Conservation (phyloP, 2,888 invertebrate genomes). For the Acleris laterana region DNA sequence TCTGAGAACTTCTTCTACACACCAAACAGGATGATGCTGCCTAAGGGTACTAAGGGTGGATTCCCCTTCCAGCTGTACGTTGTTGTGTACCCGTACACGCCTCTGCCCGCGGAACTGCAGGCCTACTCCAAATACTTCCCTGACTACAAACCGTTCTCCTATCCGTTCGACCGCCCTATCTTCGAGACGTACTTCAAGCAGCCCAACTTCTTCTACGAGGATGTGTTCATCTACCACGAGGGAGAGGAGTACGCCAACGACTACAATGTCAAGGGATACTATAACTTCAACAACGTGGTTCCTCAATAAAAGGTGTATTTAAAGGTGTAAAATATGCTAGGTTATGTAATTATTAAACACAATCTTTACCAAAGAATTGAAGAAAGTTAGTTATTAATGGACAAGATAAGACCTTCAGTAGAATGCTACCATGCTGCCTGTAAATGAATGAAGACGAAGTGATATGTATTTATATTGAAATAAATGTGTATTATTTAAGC, state of each 20-base stretch:
- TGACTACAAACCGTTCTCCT: slow-evolving; percentile 83
- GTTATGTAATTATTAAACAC: no score
- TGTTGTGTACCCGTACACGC: slow-evolving; percentile 82
- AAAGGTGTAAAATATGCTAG: neutral
- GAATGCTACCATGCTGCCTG: no score
- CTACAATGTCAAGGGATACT: slow-evolving; percentile 42
- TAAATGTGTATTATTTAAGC: no score
- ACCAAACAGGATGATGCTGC: slow-evolving; percentile 88
- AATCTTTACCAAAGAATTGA: no score
- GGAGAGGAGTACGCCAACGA: slow-evolving; percentile 63
- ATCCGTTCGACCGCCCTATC: slow-evolving; percentile 84
- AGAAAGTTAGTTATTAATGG: no score
- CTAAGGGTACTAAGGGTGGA: slow-evolving; percentile 88
- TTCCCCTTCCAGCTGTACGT: slow-evolving; percentile 87
- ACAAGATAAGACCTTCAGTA: no score
- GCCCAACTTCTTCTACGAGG: slow-evolving; percentile 86
- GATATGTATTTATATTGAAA: no score
- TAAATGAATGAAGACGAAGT: no score
- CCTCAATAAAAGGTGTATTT: neutral
- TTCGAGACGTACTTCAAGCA: slow-evolving; percentile 72
- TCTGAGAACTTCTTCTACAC: slow-evolving; percentile 83
- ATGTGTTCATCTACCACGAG: slow-evolving; percentile 82
- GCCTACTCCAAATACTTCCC: slow-evolving; percentile 55
- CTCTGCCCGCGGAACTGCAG: slow-evolving; percentile 62
- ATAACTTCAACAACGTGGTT: neutral